A percentile compares a stretch with the other conserved stretches of the same genome.
phyloP scores from a whole-genome alignment of 2,888 invertebrate genomes.

The Synanthedon vespiformis region DNA sequence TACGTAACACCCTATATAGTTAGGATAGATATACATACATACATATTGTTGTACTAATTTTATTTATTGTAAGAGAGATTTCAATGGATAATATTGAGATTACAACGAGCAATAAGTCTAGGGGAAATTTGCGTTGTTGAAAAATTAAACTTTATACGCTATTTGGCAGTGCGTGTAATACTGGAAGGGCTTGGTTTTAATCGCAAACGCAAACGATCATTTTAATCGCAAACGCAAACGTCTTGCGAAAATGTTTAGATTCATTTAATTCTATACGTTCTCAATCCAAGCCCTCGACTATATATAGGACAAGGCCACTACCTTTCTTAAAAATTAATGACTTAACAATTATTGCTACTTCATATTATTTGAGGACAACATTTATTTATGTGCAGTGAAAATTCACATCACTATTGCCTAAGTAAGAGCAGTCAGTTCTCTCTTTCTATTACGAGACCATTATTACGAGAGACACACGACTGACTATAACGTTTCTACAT shows the following conservation, averaged over 20 bases:
- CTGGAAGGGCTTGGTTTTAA: slow-evolving; percentile 4
- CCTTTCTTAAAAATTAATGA: slow-evolving; percentile 10
- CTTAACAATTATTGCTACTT: slow-evolving; percentile 14
- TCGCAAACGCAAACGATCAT: not conserved
- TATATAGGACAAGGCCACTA: slow-evolving; percentile 11
- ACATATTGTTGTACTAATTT: too few relatives aligned
- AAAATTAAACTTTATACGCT: not conserved
- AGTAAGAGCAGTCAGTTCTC: not conserved
- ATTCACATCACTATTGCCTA: not conserved
- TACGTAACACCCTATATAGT: slow-evolving; percentile 16
- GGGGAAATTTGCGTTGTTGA: not conserved
- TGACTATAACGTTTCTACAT: not conserved
- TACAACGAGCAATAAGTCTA: too few relatives aligned
- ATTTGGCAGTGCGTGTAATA: slow-evolving; percentile 6
- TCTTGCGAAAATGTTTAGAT: not conserved
- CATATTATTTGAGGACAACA: slow-evolving; percentile 5
- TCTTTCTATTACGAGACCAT: not conserved
- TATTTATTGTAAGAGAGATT: too few relatives aligned
- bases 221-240: not conserved
- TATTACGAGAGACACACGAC: not conserved
- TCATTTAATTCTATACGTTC: not conserved
- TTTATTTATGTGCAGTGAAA: too few relatives aligned
- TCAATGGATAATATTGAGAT: too few relatives aligned
- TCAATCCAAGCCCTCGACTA: slow-evolving; percentile 6
- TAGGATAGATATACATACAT: not conserved